Evolutionary conservation across 2,888 invertebrate species (phyloP).

Genomic region (Archips xylosteana): DNA sequence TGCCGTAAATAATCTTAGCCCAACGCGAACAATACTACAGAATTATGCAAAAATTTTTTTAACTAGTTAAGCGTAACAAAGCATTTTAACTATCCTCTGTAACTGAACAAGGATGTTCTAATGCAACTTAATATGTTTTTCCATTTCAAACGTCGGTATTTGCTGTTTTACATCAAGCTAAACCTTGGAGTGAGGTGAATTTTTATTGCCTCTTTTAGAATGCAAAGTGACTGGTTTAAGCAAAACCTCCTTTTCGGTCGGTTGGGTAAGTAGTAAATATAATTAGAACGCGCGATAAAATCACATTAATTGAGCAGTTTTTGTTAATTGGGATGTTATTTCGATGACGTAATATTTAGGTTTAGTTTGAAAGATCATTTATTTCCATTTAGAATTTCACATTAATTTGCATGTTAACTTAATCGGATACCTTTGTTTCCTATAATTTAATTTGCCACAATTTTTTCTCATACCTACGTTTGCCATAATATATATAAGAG

Average conservation of each 20-base stretch:
- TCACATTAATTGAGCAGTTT: conserved; percentile 51
- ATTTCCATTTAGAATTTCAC: no score
- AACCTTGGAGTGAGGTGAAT: conserved; percentile 37
- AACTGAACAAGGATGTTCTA: conserved; percentile 1
- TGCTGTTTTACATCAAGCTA: conserved; percentile 6
- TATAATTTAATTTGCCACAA: no score
- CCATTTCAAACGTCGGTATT: conserved; percentile 21
- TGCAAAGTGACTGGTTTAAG: conserved; percentile 26
- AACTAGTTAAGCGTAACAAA: background rate
- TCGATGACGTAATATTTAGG: conserved; percentile 21
- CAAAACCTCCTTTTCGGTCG: conserved; percentile 50
- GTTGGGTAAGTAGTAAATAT: conserved; percentile 52
- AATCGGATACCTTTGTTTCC: no score
- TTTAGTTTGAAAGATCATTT: no score
- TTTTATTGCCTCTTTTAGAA: conserved; percentile 34
- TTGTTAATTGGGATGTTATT: conserved; percentile 28
- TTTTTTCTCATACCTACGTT: no score
- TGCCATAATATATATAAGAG: no score
- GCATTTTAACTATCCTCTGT: background rate
- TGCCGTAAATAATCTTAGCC: background rate
- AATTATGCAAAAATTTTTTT: background rate
- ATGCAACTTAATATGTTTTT: conserved; percentile 7
- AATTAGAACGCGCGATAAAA: conserved; percentile 46
- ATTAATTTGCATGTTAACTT: no score
- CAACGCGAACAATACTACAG: background rate